Percentiles rank a stretch among this genome's conserved stretches.
phyloP scores from a whole-genome alignment of 2,888 invertebrate species.

The Ferdinandea cuprea region DNA sequence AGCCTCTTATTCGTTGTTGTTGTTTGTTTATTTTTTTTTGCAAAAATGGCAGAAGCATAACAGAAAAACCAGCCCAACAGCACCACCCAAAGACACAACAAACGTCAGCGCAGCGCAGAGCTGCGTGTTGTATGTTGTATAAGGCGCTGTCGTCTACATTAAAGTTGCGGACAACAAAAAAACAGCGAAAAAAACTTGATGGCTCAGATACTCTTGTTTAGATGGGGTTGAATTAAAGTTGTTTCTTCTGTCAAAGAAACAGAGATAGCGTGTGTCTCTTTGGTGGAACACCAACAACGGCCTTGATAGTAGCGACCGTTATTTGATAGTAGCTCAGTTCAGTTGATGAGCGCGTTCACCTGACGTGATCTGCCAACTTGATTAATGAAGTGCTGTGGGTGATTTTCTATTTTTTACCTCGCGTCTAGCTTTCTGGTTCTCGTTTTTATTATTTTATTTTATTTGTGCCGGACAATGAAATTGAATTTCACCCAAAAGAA shows the following conservation, averaged over 20 bases:
- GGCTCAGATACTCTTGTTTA: slow-evolving; percentile 53
- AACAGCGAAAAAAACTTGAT: slow-evolving; percentile 38
- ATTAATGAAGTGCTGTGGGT: slow-evolving; percentile 52
- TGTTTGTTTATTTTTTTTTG: slow-evolving; percentile 6
- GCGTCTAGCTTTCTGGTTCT: neutral
- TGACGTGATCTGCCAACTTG: slow-evolving; percentile 61
- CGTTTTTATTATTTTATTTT: too few species aligned
- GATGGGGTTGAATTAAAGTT: slow-evolving; percentile 39
- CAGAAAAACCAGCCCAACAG: slow-evolving; percentile 32
- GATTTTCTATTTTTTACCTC: slow-evolving; percentile 17
- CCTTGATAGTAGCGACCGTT: slow-evolving; percentile 68
- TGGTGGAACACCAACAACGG: slow-evolving; percentile 67
- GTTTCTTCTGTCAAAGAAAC: slow-evolving; percentile 26
- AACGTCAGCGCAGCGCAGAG: slow-evolving; percentile 17
- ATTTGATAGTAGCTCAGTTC: slow-evolving; percentile 51
- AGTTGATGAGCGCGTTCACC: slow-evolving; percentile 54
- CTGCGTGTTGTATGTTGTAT: slow-evolving; percentile 7
- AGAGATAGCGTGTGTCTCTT: slow-evolving; percentile 8
- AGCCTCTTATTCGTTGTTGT: slow-evolving; percentile 26
- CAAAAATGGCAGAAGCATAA: slow-evolving; percentile 54
- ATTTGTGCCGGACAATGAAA: slow-evolving; percentile 15
- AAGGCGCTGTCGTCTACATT: slow-evolving; percentile 53
- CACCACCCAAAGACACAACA: slow-evolving; percentile 30
- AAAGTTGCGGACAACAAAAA: slow-evolving; percentile 17
- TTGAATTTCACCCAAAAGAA: slow-evolving; percentile 55